phyloP scores from a whole-genome alignment of 2,113 vertebrate species.

The Myocastor coypus region DNA sequence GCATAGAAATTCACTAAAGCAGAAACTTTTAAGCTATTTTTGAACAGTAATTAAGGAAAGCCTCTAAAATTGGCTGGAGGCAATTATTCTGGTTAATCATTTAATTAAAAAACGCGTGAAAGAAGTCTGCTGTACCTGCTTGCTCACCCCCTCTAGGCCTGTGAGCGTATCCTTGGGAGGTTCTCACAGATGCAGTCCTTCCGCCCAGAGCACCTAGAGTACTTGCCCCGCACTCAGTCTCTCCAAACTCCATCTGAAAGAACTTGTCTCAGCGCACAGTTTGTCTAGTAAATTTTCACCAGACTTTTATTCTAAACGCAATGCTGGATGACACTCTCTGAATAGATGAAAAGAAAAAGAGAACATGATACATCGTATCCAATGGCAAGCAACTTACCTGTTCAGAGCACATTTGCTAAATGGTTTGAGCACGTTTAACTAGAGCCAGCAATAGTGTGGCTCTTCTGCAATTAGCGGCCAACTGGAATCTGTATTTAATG shows the following conservation, averaged over 20 bases:
- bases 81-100: neutral
- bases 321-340: neutral
- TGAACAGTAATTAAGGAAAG: neutral
- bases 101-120: conserved; percentile 1
- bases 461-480: neutral
- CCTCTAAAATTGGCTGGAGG: neutral
- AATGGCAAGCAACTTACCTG: neutral
- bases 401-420: neutral
- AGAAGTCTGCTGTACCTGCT: neutral
- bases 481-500: neutral
- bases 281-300: neutral
- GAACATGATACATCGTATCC: neutral
- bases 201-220: neutral
- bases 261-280: neutral
- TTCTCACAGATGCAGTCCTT: neutral
- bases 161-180: neutral
- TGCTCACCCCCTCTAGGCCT: neutral
- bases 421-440: neutral
- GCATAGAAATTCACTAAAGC: neutral
- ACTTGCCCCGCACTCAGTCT: neutral
- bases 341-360: neutral
- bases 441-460: neutral
- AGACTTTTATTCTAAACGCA: neutral
- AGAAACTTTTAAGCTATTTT: neutral
- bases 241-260: neutral